Evolutionary conservation across 2,797 vertebrate species (phyloP).

Genomic region (Emys orbicularis): DNA sequence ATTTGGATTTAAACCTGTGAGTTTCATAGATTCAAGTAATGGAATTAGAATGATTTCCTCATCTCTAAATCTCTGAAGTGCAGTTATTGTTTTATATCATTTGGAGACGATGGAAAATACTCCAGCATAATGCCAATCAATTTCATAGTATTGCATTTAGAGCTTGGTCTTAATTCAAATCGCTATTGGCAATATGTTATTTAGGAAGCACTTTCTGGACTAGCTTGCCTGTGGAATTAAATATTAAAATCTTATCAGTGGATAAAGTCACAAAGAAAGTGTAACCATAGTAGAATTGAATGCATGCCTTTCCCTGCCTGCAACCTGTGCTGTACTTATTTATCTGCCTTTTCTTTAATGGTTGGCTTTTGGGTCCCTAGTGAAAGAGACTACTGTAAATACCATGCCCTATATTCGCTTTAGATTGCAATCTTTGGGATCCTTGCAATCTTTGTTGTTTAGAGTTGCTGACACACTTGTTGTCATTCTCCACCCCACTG

Average conservation of each 20-base stretch:
- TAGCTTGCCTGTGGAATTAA: constrained; percentile 45
- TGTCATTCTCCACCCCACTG: not conserved
- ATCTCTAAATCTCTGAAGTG: not conserved
- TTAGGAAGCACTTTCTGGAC: constrained; percentile 74
- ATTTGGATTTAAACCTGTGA: not conserved
- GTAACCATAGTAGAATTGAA: constrained; percentile 34
- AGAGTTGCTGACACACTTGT: not conserved
- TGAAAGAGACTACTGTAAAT: constrained; percentile 39
- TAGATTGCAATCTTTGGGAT: not conserved
- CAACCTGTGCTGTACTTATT: constrained; percentile 59
- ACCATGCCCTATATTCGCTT: not conserved
- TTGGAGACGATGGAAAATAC: not conserved
- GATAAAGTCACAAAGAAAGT: constrained; percentile 35
- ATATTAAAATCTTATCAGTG: constrained; percentile 72
- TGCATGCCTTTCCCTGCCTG: not conserved
- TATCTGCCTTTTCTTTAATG: constrained; percentile 61
- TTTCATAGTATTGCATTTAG: constrained; percentile 38
- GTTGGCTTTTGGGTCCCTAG: constrained; percentile 29
- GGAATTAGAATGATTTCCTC: not conserved
- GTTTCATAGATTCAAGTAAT: not conserved
- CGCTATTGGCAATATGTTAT: constrained; percentile 70
- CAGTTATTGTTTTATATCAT: not conserved
- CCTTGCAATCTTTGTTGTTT: not conserved
- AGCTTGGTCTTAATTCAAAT: constrained; percentile 68
- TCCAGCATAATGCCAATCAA: constrained; percentile 19